phyloP scores from a whole-genome alignment of 2,797 vertebrate genomes.

The Taeniopygia guttata region DNA sequence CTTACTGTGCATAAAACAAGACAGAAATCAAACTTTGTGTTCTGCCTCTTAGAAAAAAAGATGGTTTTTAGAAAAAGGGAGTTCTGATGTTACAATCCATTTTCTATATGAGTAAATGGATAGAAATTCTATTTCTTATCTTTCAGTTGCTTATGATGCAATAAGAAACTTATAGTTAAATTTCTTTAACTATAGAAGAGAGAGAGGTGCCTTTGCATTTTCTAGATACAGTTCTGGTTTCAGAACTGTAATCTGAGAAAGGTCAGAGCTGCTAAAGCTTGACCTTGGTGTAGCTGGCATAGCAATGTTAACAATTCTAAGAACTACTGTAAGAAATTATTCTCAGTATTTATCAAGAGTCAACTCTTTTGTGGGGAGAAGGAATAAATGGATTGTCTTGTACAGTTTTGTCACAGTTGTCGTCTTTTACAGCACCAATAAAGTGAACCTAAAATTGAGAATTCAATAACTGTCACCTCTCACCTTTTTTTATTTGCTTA shows the following conservation, averaged over 20 bases:
- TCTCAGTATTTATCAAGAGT: not conserved
- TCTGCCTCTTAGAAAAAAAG: not conserved
- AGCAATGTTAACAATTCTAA: not conserved
- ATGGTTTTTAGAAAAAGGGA: not conserved
- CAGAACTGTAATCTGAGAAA: not conserved
- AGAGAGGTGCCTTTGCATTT: not conserved
- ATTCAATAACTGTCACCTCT: not conserved
- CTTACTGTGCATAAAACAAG: not conserved
- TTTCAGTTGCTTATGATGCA: not conserved
- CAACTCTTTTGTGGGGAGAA: not conserved
- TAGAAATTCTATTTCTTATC: not conserved
- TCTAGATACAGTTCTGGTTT: not conserved
- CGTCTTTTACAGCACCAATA: not conserved
- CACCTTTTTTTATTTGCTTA: not conserved
- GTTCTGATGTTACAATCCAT: not conserved
- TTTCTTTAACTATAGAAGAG: not conserved
- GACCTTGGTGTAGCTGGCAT: fast-evolving
- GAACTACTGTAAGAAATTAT: not conserved
- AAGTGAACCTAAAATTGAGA: not conserved
- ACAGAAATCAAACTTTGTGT: not conserved
- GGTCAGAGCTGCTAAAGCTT: not conserved
- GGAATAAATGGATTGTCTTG: not conserved
- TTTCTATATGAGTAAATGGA: not conserved
- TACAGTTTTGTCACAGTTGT: not conserved
- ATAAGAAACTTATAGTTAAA: not conserved